Evolutionary conservation across 2,113 vertebrate species (phyloP), one percentile per base, ranked within the genome.

Genomic region (Nibea albiflora): DNA sequence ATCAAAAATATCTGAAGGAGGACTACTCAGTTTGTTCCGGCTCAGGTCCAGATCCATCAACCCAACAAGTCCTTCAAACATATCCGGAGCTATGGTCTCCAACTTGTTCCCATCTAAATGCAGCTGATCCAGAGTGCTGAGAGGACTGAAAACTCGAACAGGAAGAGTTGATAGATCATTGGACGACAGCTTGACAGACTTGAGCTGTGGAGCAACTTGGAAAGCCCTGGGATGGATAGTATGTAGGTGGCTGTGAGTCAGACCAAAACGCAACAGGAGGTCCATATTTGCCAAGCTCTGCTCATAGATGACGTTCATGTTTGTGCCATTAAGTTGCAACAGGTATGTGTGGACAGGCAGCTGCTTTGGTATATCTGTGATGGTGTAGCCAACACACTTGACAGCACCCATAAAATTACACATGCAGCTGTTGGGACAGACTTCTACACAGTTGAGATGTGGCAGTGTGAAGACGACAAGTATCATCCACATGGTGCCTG

Each of bases 181-280:
- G 71, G 53, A 83, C 0, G 96, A 94, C 56, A 98, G 69, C 78
- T 91, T 95, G 66, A 98, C 89, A 16, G 94, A 95, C 79, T 81
- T 95, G 0, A 98, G 93, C 50, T 93, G 91, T 26, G 92, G 76
- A 61, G 95, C 90, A 54, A 87, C 82, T 0, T 93, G 63, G 86
- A 98, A 98, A 69, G 96, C 95, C 61, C 8, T 73, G 0, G 96
- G 94, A 26, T 95, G 95, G 84, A 97, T 86, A 5, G 92, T 83
- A 47, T 91, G 80, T 0, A 98, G 89, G 31, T 81, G 91, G 77
- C 95, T 96, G 22, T 93, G 22, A 10, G 83, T 91, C 68, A 98
- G 66, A 11, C 92, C 69, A 35, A 98, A 92, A 76, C 95, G 95
- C 63, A 92, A 85, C 79, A 97, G 73, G 10, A 94, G 80, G 0